Percentiles rank a stretch among this genome's conserved stretches.
These are phyloP conservation scores for Ptilorrhoa leucosticta DNA, from an alignment of 2,113 vertebrate genomes.

Conservation along the genomic window DNA sequence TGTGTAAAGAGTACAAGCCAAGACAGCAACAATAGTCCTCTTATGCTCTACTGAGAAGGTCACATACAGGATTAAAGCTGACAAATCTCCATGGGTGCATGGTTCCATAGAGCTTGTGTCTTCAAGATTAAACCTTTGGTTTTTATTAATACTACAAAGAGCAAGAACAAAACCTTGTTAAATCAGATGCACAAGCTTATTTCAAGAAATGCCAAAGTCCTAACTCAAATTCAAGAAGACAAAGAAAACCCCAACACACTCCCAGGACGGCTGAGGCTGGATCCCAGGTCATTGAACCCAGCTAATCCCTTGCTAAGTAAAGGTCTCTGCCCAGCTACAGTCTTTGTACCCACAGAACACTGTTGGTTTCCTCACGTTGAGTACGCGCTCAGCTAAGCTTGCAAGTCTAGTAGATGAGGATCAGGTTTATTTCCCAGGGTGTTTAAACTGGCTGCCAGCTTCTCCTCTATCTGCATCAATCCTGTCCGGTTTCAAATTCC, in stretches of 20 bases:
- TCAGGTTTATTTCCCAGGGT: not conserved
- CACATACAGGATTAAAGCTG: not conserved
- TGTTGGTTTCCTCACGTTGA: fast-evolving
- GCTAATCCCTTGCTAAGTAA: not conserved
- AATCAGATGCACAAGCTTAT: not conserved
- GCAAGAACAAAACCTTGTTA: not conserved
- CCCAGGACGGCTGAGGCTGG: not conserved
- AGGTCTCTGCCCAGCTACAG: not conserved
- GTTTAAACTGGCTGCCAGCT: not conserved
- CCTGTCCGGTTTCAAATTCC: not conserved
- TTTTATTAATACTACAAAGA: not conserved
- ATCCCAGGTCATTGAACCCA: not conserved
- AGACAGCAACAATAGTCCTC: not conserved
- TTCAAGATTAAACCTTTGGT: not conserved
- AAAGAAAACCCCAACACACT: not conserved
- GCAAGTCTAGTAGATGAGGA: not conserved
- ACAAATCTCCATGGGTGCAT: not conserved
- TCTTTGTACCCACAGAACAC: not conserved
- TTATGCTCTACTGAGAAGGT: not conserved
- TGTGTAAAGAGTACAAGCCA: not conserved
- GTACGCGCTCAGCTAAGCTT: not conserved
- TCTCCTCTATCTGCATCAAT: not conserved
- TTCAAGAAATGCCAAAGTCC: not conserved
- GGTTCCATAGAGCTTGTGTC: not conserved
- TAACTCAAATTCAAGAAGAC: not conserved